Base-by-base conservation (phyloP, 1,140 invertebrate species). In the Gryon sp. region DNA sequence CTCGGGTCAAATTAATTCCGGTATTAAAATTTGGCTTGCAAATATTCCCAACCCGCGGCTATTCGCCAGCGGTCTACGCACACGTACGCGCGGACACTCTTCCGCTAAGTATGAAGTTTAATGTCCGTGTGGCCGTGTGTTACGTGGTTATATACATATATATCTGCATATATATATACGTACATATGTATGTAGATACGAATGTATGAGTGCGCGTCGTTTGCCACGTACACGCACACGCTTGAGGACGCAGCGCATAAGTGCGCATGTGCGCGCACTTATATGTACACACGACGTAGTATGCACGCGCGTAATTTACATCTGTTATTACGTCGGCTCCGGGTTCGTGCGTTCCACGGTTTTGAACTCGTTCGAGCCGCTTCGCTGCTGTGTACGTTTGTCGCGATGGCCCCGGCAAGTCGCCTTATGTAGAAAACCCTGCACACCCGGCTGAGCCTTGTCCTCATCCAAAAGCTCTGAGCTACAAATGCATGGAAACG, bases 21-120 rank as follows among this genome's bases (percentile, higher is more conserved):
- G 87, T 87, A 89, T 89, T 89, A 89, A 89, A 89, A 89, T 89
- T 89, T 88, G 88, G 88, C 88, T 88, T 89, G 88, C 88, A 89
- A 89, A 89, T 88, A 89, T 87, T 84, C 85, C 82, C 79, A 82
- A 85, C 85, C 86, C 81, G 84, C 83, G 86, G 84, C 82, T 82
- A 83, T 72, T 76, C 74, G 70, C 69, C 74, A 65, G 59, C 78
- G 73, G 74, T 76, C 52, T 70, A 74, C 69, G 78, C 74, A 69
- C 78, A 73, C 70, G 53, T 45, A 72, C 32, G n/a, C 57, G 30
- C 38, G 34, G 45, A 57, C 60, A 65, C 53, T 60, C 60, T 41
- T 53, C 46, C 70, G 70, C 70, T 66, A 75, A 66, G 70, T 60
- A 66, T 38, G 52, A 59, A 50, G 43, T 73, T 73, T 53, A 46